These are phyloP conservation scores for Agapornis roseicollis DNA, from an alignment of 2,113 vertebrate genomes.

Conservation along the genomic window DNA sequence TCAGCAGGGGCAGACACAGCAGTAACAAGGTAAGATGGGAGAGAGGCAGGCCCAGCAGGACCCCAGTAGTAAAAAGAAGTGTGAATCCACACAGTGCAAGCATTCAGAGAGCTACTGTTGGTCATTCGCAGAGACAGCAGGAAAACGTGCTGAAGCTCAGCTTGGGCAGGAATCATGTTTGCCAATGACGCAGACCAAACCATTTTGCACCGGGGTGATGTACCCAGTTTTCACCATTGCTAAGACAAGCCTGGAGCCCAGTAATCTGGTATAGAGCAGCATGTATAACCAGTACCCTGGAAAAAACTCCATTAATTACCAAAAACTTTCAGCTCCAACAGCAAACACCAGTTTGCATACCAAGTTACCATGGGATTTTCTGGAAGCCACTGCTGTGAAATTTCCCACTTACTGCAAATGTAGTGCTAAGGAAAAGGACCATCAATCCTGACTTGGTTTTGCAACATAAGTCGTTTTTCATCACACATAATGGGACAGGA, in stretches of 20 bases:
- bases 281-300: neutral
- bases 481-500: rapidly evolving
- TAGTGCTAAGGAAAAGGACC: neutral
- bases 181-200: rapidly evolving
- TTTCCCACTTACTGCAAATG: neutral
- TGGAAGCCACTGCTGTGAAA: neutral
- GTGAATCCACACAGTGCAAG: rapidly evolving
- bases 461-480: neutral
- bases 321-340: neutral
- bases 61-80: neutral
- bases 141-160: neutral
- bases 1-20: neutral
- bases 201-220: neutral
- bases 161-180: neutral
- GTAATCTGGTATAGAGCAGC: neutral
- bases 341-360: neutral
- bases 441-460: neutral
- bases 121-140: rapidly evolving
- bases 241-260: neutral
- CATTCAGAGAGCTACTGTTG: rapidly evolving
- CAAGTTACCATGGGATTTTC: neutral
- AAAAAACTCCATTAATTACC: neutral
- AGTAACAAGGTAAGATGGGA: too few species aligned
- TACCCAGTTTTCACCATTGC: neutral
- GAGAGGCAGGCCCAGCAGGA: neutral